A percentile compares a stretch with the other conserved stretches of the same genome.
phyloP scores from a whole-genome alignment of 2,888 invertebrate genomes.

The Cosmia trapezina region DNA sequence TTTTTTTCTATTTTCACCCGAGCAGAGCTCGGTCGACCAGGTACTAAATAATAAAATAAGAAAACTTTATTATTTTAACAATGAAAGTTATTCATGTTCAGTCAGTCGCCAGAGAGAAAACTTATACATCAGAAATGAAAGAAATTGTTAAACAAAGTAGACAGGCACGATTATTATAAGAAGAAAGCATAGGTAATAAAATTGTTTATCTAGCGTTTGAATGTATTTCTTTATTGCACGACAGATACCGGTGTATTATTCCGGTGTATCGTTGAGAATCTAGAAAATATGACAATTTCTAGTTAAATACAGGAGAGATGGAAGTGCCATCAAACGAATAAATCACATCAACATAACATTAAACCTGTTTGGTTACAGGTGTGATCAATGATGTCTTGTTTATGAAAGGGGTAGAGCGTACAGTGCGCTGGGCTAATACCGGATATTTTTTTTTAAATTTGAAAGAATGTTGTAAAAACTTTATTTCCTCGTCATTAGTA shows the following conservation, averaged over 20 bases:
- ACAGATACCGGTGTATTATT: not conserved
- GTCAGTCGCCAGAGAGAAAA: conserved; percentile 33
- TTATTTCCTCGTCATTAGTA: not conserved
- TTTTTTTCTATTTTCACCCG: too few relatives aligned
- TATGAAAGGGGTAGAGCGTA: not conserved
- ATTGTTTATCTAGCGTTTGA: conserved; percentile 4
- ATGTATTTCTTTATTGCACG: conserved; percentile 11
- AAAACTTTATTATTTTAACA: conserved; percentile 18
- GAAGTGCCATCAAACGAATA: not conserved
- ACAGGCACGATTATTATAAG: conserved; percentile 23
- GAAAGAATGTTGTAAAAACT: not conserved
- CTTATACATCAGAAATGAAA: conserved; percentile 36
- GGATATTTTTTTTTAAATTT: not conserved
- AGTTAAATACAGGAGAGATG: not conserved
- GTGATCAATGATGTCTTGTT: not conserved
- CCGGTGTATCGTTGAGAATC: not conserved
- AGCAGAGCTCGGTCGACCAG: too few relatives aligned
- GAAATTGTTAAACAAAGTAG: conserved; percentile 21
- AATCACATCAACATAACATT: not conserved
- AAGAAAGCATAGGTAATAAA: conserved; percentile 26
- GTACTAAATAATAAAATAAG: too few relatives aligned
- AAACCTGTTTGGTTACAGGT: too few relatives aligned
- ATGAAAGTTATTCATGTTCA: conserved; percentile 39
- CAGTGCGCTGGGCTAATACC: not conserved
- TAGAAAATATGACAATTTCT: not conserved